phyloP scores from a whole-genome alignment of 2,888 invertebrate species.

The Harpagoxenus sublaevis region DNA sequence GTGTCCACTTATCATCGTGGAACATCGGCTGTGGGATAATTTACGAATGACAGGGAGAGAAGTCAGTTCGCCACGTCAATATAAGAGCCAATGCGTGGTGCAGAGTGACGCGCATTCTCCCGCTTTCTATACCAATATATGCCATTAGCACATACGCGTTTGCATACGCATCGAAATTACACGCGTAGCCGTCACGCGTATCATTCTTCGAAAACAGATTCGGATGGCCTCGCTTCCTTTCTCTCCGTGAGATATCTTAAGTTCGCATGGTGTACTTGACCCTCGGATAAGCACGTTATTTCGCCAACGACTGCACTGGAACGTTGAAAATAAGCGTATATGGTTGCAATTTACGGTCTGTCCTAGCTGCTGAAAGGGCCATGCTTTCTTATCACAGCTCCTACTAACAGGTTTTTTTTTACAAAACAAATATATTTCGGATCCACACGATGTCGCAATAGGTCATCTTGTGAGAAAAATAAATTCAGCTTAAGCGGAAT shows the following conservation, averaged over 20 bases:
- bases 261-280: not conserved
- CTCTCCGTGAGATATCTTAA: not conserved
- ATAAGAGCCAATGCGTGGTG: conserved; percentile 1
- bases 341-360: not conserved
- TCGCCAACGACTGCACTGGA: not conserved
- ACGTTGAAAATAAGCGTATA: not conserved
- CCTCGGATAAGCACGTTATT: conserved; percentile 1
- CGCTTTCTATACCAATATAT: not conserved
- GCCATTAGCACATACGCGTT: not conserved
- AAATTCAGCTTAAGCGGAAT: not conserved
- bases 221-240: not conserved
- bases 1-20: conserved; percentile 69
- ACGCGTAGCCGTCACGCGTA: not conserved
- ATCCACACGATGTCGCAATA: not conserved
- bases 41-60: conserved; percentile 56
- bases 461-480: not conserved
- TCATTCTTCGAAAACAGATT: conserved; percentile 12
- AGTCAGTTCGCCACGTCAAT: conserved; percentile 56
- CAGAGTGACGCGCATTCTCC: not conserved
- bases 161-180: not conserved
- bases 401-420: not conserved
- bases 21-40: conserved; percentile 66
- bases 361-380: not conserved
- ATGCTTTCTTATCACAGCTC: not conserved
- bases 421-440: not conserved